phyloP scores from a whole-genome alignment of 2,113 vertebrate species.

The Ranitomeya variabilis region DNA sequence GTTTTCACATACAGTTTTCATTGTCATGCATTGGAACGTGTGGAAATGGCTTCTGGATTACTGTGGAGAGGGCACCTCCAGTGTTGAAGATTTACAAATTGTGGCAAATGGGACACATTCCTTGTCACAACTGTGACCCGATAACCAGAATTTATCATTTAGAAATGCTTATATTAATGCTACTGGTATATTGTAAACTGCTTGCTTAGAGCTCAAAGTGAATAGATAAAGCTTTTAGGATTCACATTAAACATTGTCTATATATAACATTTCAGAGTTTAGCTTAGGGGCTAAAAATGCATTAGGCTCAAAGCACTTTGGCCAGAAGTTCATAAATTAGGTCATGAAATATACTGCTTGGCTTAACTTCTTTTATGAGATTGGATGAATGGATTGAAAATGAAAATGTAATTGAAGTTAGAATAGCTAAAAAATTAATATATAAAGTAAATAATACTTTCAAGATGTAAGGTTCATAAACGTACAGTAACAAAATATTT shows the following conservation, averaged over 20 bases:
- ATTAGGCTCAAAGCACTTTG: slow-evolving; percentile 40
- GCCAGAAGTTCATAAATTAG: slow-evolving; percentile 43
- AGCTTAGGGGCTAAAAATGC: slow-evolving; percentile 46
- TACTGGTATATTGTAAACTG: not conserved
- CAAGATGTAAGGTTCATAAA: not conserved
- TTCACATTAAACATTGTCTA: slow-evolving; percentile 1
- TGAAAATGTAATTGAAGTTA: not conserved
- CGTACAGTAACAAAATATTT: too few relatives aligned
- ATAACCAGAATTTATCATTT: not conserved
- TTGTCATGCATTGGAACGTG: not conserved
- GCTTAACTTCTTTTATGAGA: not conserved
- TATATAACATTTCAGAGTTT: slow-evolving; percentile 4
- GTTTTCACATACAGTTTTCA: not conserved
- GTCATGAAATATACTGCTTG: slow-evolving; percentile 27
- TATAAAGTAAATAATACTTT: too few relatives aligned
- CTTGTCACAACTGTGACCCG: not conserved
- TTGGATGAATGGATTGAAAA: not conserved
- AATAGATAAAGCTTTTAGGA: not conserved
- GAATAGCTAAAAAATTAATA: not conserved
- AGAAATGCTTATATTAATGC: not conserved
- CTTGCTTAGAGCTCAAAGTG: not conserved
- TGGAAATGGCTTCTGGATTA: not conserved
- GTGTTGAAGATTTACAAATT: not conserved
- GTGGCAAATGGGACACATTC: not conserved
- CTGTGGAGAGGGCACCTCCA: not conserved